A percentile compares a stretch with the other conserved stretches of the same genome.
Evolutionary conservation across 2,888 invertebrate genomes (phyloP).

Genomic region (Melanostoma mellinum): DNA sequence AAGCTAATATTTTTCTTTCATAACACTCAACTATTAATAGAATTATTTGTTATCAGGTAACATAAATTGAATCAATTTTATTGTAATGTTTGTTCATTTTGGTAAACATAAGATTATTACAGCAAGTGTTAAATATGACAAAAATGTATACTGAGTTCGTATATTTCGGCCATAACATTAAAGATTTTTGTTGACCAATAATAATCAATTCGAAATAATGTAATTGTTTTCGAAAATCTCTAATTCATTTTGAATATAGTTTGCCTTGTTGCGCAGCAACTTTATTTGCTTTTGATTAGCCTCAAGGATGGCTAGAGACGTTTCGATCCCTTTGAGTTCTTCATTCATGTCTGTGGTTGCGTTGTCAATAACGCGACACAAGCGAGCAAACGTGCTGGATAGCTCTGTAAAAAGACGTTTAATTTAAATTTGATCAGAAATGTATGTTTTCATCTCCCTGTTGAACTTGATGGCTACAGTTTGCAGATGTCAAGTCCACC

Average conservation of each 20-base stretch:
- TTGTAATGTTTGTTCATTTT: constrained; percentile 33
- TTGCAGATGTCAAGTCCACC: constrained; percentile 98
- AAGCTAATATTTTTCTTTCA: too few relatives aligned
- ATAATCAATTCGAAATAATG: constrained; percentile 83
- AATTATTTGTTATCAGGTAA: not conserved
- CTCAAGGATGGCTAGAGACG: constrained; percentile 88
- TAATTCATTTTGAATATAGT: constrained; percentile 94
- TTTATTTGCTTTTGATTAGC: constrained; percentile 90
- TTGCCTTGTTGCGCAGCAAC: constrained; percentile 95
- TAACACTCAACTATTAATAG: too few relatives aligned
- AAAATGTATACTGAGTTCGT: too few relatives aligned
- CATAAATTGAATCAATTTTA: constrained; percentile 58
- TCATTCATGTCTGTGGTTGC: constrained; percentile 93
- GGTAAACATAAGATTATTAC: constrained; percentile 48
- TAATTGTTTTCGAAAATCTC: constrained; percentile 96
- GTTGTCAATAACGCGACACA: constrained; percentile 96
- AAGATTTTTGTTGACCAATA: constrained; percentile 45
- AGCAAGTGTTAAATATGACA: not conserved
- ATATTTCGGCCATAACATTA: constrained; percentile 36
- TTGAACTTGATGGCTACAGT: constrained; percentile 98
- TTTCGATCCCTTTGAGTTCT: constrained; percentile 89
- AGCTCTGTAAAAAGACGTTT: constrained; percentile 87
- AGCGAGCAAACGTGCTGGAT: constrained; percentile 95
- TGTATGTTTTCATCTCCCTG: constrained; percentile 84
- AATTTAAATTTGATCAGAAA: not conserved